Base-by-base conservation (phyloP, 2,888 invertebrate species). In the Desoria tigrina region DNA sequence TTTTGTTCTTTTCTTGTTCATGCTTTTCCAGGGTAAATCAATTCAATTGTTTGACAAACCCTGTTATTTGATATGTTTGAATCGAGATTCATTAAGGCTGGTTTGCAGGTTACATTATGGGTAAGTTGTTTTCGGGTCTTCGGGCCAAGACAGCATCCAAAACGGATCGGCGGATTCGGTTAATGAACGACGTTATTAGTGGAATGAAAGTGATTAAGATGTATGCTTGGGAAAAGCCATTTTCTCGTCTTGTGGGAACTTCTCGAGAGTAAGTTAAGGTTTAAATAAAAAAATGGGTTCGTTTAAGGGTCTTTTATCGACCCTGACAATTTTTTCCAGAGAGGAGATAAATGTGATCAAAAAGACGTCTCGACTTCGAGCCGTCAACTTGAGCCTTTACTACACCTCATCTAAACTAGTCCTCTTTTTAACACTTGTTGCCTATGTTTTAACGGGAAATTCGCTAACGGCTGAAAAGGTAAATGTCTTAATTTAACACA, bases 121-220 rank as follows among this genome's bases (percentile, higher is more conserved):
- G 83, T 21, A 80, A 78, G 70, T 73, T 82, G 37, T 79, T 81
- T 61, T 79, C 80, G 1, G 75, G 68, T 64, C 84, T 87, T 75
- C 86, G 97, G 70, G 85, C 87, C 79, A 86, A 87, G 78, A 92
- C 92, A 0, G 95, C 96, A 0, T 82, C 84, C 69, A 85, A 89
- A 79, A 95, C 95, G 0, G 97, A 97, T 80, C 89, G 90, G 77
- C 84, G 97, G 70, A 90, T 97, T 49, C 86, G 92, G 60, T 84
- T 95, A 56, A 96, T 97, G 94, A 93, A 90, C 79, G 97, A 98
- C 84, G 88, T 97, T 75, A 89, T 97, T 70, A 86, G 86, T 65
- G 96, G 94, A 55, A 94, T 98, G 81, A 89, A 94, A 82, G 92
- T 95, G 2, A 92, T 96, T 73, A 96, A 96, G 84, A 95, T 96